Percentiles rank a stretch among this genome's conserved stretches.
phyloP scores from a whole-genome alignment of 2,888 invertebrate species.

The Arrhopalites spinosus region DNA sequence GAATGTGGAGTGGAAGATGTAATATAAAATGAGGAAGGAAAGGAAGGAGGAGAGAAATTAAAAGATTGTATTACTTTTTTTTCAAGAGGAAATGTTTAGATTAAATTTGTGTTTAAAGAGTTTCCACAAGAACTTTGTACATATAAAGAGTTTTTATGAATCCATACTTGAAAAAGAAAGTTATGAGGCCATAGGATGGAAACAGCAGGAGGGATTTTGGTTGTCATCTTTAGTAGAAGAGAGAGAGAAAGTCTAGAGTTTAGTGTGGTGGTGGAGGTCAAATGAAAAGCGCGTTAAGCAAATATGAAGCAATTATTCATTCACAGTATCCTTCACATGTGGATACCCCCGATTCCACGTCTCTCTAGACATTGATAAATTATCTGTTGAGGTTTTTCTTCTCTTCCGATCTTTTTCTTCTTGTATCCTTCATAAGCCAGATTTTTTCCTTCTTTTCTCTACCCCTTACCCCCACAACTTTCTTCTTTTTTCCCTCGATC shows the following conservation, averaged over 20 bases:
- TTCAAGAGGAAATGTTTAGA: no score
- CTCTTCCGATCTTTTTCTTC: constrained; percentile 23
- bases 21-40: no score
- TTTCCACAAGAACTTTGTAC: background rate
- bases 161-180: background rate
- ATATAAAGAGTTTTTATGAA: background rate
- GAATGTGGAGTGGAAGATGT: no score
- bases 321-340: constrained; percentile 39
- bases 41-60: no score
- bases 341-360: constrained; percentile 37
- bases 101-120: background rate
- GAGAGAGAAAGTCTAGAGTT: background rate
- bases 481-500: constrained; percentile 14
- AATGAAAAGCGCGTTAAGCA: constrained; percentile 48
- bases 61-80: no score
- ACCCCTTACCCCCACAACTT: constrained; percentile 20
- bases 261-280: constrained; percentile 25
- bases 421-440: constrained; percentile 27
- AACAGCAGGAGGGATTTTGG: background rate
- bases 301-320: constrained; percentile 53
- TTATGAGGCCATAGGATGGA: background rate
- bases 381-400: constrained; percentile 43
- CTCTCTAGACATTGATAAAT: constrained; percentile 53
- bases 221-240: background rate
- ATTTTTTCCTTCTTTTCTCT: constrained; percentile 14